Percentiles rank a stretch among this genome's conserved stretches.
These are phyloP conservation scores for Luperina testacea DNA, from an alignment of 2,888 invertebrate species.

Conservation along the genomic window DNA sequence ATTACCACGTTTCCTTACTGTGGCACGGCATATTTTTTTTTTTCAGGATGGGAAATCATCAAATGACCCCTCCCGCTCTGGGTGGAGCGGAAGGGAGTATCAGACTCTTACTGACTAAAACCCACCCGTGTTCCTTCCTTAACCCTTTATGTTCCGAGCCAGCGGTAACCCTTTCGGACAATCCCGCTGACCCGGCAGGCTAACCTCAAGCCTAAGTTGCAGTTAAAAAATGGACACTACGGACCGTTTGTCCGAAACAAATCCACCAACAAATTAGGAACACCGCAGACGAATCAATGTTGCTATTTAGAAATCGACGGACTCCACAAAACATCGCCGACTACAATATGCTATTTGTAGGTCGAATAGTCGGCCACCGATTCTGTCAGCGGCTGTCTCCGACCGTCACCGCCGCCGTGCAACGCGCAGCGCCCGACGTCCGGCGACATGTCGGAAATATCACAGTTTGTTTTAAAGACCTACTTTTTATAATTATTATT, in stretches of 20 bases:
- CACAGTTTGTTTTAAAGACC: conserved; percentile 26
- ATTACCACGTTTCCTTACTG: not conserved
- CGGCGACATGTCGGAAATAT: conserved; percentile 37
- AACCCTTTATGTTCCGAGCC: no score
- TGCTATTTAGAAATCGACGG: conserved; percentile 10
- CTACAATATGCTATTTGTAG: conserved; percentile 24
- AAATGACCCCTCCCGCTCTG: no score
- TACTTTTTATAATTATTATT: not conserved
- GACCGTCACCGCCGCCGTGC: not conserved
- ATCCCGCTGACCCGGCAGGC: no score
- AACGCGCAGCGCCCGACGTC: not conserved
- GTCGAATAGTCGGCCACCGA: conserved; percentile 23
- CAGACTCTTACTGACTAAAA: no score
- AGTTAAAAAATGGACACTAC: not conserved
- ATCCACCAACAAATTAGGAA: conserved; percentile 5
- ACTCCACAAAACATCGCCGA: not conserved
- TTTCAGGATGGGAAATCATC: no score
- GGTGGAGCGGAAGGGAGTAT: no score
- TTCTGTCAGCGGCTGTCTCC: conserved; percentile 28
- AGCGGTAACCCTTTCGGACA: no score
- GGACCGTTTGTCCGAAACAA: not conserved
- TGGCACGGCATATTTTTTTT: no score
- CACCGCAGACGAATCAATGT: conserved; percentile 8
- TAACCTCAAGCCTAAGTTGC: not conserved
- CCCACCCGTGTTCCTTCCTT: no score